Percentiles rank a stretch among this genome's conserved stretches.
Evolutionary conservation across 2,888 invertebrate species (phyloP).

Genomic region (Cantharis rustica): DNA sequence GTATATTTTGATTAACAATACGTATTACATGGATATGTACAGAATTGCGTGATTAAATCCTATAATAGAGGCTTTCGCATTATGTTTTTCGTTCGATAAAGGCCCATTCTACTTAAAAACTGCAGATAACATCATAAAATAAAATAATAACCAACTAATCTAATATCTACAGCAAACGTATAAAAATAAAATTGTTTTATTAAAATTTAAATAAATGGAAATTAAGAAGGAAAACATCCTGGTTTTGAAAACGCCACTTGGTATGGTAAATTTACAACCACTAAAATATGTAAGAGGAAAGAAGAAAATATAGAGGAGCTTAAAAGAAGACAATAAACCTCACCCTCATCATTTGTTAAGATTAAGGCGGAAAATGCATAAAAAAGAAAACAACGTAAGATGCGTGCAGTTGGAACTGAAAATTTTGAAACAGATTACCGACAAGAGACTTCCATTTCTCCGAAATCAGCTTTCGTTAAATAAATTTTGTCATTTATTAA

Average conservation of each 20-base stretch:
- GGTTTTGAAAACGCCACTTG: not conserved
- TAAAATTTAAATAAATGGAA: not conserved
- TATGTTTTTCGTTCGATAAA: constrained; percentile 3
- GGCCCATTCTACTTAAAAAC: not conserved
- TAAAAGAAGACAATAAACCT: not conserved
- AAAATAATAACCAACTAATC: constrained; percentile 2
- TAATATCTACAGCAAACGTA: not conserved
- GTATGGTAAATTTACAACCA: not conserved
- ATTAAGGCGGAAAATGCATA: not conserved
- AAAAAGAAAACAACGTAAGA: not conserved
- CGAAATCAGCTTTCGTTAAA: not conserved
- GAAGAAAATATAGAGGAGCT: not conserved
- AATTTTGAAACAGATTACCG: not conserved
- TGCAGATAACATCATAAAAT: not conserved
- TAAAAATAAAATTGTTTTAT: not conserved
- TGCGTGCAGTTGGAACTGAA: not conserved
- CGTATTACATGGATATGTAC: not conserved
- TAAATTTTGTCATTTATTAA: not conserved
- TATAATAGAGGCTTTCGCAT: constrained; percentile 1
- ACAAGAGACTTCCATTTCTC: not conserved
- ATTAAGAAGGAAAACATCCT: not conserved
- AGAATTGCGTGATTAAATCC: constrained; percentile 11
- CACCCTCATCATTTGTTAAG: not conserved
- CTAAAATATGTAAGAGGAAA: not conserved
- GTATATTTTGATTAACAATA: constrained; percentile 4